Evolutionary conservation across 2,113 vertebrate species (phyloP).

Genomic region (Rhea americana): DNA sequence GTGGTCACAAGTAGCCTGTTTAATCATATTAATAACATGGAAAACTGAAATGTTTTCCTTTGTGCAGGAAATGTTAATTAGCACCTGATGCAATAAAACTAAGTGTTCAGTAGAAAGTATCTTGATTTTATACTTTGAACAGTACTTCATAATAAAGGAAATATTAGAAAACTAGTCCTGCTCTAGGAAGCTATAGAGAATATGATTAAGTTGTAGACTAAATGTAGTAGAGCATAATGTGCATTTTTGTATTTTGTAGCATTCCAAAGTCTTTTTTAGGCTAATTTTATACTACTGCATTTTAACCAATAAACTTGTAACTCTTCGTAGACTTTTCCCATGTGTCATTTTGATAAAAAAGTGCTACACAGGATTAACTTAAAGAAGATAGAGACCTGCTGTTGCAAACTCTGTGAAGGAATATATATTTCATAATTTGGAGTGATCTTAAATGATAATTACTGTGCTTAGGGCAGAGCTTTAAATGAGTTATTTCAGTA

Average conservation of each 20-base stretch:
- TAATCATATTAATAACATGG: background rate
- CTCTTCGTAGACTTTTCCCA: background rate
- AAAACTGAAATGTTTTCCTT: slow-evolving; percentile 2
- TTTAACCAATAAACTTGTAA: background rate
- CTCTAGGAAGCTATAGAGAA: background rate
- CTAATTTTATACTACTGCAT: background rate
- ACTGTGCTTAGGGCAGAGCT: background rate
- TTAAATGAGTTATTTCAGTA: background rate
- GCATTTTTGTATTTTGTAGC: background rate
- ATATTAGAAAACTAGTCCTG: background rate
- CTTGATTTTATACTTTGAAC: background rate
- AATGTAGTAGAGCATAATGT: background rate
- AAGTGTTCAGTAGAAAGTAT: background rate
- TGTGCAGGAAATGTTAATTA: background rate
- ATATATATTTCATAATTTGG: background rate
- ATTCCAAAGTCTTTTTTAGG: background rate
- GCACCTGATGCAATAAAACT: background rate
- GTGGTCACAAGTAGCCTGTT: slow-evolving; percentile 10
- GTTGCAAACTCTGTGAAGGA: background rate
- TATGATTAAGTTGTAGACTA: background rate
- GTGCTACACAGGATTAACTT: background rate
- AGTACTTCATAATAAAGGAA: background rate
- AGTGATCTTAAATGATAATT: background rate
- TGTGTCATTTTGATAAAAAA: background rate
- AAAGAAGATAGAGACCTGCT: background rate